These are phyloP conservation scores for Coptodon bakossiorum DNA, from an alignment of 2,113 vertebrate species.

Conservation along the genomic window DNA sequence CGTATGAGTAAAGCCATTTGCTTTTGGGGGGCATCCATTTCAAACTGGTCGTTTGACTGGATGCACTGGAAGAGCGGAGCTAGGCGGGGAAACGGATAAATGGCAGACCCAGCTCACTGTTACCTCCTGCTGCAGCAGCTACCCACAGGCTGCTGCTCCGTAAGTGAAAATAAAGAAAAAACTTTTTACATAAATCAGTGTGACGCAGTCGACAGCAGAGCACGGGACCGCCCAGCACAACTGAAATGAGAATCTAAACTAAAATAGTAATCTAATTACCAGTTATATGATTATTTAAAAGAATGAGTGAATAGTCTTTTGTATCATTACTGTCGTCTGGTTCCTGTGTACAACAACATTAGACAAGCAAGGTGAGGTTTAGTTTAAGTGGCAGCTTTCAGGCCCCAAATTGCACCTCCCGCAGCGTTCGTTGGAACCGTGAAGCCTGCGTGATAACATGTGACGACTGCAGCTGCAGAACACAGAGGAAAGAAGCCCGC, in stretches of 20 bases:
- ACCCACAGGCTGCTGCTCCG: neutral
- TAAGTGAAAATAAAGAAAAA: neutral
- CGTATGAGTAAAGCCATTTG: neutral
- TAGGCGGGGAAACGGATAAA: neutral
- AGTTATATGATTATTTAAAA: neutral
- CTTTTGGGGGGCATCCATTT: neutral
- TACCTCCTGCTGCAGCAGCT: neutral
- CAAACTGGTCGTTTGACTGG: neutral
- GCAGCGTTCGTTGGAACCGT: neutral
- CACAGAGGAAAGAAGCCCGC: neutral
- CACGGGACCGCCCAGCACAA: neutral
- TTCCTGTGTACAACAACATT: neutral
- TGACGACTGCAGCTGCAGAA: neutral
- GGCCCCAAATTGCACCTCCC: slow-evolving; percentile 1
- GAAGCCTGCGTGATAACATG: neutral
- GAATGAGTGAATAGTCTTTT: neutral
- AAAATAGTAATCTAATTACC: neutral
- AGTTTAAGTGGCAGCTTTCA: neutral
- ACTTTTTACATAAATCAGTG: neutral
- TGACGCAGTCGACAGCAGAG: neutral
- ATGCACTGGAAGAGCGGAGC: neutral
- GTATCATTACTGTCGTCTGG: neutral
- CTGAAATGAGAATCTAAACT: neutral
- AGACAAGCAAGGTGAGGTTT: slow-evolving; percentile 3
- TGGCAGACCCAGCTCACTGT: neutral